Evolutionary conservation across 2,888 invertebrate genomes (phyloP).

Genomic region (Chydorus sphaericus): DNA sequence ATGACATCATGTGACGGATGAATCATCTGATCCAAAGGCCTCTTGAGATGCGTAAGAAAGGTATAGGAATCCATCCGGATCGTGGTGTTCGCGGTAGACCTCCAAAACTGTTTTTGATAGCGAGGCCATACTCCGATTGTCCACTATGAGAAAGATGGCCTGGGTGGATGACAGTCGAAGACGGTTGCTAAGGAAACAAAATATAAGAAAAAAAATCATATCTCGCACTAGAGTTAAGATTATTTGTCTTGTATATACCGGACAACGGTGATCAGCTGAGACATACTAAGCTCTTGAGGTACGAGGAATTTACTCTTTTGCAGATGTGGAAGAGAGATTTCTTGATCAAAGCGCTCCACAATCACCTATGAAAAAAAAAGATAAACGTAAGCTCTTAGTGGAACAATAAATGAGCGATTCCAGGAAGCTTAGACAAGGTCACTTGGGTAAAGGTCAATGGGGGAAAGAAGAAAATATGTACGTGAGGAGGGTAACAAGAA

Average conservation of each 20-base stretch:
- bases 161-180: constrained; percentile 46
- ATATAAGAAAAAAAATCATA: background rate
- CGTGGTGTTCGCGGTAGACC: constrained; percentile 57
- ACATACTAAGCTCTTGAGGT: constrained; percentile 76
- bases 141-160: constrained; percentile 67
- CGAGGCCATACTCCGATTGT: constrained; percentile 65
- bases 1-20: constrained; percentile 4
- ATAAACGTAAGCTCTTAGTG: too few relatives aligned
- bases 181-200: constrained; percentile 33
- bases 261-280: constrained; percentile 71
- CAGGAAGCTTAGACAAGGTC: background rate
- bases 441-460: background rate
- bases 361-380: constrained; percentile 45
- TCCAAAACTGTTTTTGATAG: constrained; percentile 67
- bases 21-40: constrained; percentile 56
- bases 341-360: constrained; percentile 65
- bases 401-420: too few relatives aligned
- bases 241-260: constrained; percentile 38
- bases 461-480: background rate
- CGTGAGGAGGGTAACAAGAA: background rate
- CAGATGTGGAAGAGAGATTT: constrained; percentile 54
- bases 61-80: constrained; percentile 74
- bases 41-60: constrained; percentile 82
- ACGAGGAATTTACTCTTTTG: constrained; percentile 78
- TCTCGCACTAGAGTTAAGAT: background rate